Evolutionary conservation across 2,113 vertebrate genomes (phyloP).

Genomic region (Alectura lathami): DNA sequence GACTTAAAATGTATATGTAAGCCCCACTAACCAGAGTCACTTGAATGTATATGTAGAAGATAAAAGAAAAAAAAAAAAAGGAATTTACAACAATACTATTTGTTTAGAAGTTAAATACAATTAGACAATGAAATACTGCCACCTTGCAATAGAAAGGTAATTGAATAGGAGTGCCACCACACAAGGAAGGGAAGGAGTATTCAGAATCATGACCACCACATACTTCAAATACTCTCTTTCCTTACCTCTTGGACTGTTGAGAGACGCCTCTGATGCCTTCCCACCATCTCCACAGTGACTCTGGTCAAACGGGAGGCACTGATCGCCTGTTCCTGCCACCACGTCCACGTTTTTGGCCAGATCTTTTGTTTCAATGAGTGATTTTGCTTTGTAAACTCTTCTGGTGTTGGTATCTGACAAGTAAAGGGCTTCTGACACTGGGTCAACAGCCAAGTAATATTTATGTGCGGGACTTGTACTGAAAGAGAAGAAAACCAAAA

Average conservation of each 20-base stretch:
- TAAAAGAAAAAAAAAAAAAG: background rate
- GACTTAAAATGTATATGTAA: background rate
- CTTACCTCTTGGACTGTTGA: constrained; percentile 96
- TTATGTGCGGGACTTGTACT: constrained; percentile 98
- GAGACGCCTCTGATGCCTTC: constrained; percentile 89
- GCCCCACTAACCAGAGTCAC: constrained; percentile 13
- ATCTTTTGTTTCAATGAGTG: constrained; percentile 90
- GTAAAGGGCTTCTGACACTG: constrained; percentile 90
- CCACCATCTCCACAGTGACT: constrained; percentile 96
- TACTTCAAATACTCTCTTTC: background rate
- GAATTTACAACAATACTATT: background rate
- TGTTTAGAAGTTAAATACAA: constrained; percentile 24
- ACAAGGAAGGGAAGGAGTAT: background rate
- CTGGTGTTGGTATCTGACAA: constrained; percentile 96
- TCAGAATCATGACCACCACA: background rate
- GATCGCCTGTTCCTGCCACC: constrained; percentile 94
- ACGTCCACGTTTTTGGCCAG: constrained; percentile 92
- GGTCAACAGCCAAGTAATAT: constrained; percentile 96
- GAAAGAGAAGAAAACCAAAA: constrained; percentile 60
- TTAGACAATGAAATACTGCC: constrained; percentile 46
- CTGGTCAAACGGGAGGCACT: constrained; percentile 96
- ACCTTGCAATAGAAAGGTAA: constrained; percentile 21
- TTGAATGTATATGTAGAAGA: background rate
- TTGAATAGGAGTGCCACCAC: background rate
- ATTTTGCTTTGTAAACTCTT: constrained; percentile 91